A percentile compares a stretch with the other conserved stretches of the same genome.
Evolutionary conservation across 2,888 invertebrate species (phyloP).

Genomic region (Aspidapion aeneum): DNA sequence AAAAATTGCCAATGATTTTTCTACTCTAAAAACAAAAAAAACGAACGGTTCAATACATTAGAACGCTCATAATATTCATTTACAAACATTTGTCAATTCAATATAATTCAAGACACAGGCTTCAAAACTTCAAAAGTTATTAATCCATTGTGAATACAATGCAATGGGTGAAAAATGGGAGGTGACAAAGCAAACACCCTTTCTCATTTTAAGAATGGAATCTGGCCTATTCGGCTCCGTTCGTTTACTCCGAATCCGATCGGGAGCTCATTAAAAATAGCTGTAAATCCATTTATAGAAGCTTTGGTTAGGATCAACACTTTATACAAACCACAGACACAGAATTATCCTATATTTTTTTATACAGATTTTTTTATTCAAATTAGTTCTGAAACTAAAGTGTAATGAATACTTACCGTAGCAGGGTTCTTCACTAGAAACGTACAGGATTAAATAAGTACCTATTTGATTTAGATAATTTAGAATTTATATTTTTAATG

Average conservation of each 20-base stretch:
- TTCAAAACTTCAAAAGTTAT: too few relatives aligned
- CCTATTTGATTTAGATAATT: too few relatives aligned
- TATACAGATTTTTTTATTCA: too few relatives aligned
- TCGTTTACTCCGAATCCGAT: constrained; percentile 20
- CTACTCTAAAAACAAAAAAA: constrained; percentile 2
- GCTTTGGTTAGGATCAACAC: constrained; percentile 11
- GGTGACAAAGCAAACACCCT: constrained; percentile 17
- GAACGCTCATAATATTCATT: neutral
- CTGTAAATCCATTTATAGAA: constrained; percentile 19
- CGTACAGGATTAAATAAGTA: too few relatives aligned
- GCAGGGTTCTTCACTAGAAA: too few relatives aligned
- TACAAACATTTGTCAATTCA: neutral
- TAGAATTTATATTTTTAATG: too few relatives aligned
- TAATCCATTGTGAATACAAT: neutral
- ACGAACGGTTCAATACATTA: neutral
- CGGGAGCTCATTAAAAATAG: constrained; percentile 25
- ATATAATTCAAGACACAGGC: neutral
- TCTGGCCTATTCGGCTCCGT: constrained; percentile 18
- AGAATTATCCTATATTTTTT: too few relatives aligned
- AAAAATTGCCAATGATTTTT: neutral
- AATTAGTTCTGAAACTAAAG: too few relatives aligned
- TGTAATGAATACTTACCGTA: too few relatives aligned
- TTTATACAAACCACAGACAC: neutral
- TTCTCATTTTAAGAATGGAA: constrained; percentile 23
- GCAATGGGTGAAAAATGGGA: constrained; percentile 10